These are phyloP conservation scores for Yponomeuta evonymella DNA, from an alignment of 2,888 invertebrate genomes.

Conservation along the genomic window DNA sequence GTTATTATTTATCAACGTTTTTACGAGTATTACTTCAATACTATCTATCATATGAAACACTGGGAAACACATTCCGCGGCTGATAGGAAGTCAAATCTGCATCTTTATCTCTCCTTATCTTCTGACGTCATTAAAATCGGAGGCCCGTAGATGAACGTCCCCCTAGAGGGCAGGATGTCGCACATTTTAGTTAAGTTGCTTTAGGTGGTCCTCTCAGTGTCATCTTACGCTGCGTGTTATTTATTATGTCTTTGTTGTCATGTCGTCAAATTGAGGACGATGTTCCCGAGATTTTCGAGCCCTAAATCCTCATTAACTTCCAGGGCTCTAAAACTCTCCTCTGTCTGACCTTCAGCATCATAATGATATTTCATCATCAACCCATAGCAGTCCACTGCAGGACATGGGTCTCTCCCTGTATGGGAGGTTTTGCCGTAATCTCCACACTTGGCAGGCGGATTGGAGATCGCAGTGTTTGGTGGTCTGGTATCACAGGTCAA, in stretches of 20 bases:
- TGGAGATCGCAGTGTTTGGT: too few relatives aligned
- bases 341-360: too few relatives aligned
- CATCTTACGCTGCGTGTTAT: conserved; percentile 23
- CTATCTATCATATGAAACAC: neutral
- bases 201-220: conserved; percentile 38
- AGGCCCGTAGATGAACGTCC: conserved; percentile 31
- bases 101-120: neutral
- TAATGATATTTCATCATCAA: too few relatives aligned
- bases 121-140: conserved; percentile 18
- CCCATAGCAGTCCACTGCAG: too few relatives aligned
- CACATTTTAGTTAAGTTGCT: conserved; percentile 39
- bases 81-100: neutral
- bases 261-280: neutral
- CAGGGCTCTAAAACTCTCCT: too few relatives aligned
- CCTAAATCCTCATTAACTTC: too few relatives aligned
- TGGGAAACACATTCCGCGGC: neutral
- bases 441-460: too few relatives aligned
- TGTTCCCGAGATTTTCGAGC: neutral
- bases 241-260: conserved; percentile 43
- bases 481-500: too few relatives aligned
- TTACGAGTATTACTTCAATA: neutral
- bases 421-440: too few relatives aligned
- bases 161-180: conserved; percentile 42
- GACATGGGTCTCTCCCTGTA: too few relatives aligned
- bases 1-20: neutral